Conservation (phyloP, 2,888 invertebrate genomes). For the Arenicola marina region DNA sequence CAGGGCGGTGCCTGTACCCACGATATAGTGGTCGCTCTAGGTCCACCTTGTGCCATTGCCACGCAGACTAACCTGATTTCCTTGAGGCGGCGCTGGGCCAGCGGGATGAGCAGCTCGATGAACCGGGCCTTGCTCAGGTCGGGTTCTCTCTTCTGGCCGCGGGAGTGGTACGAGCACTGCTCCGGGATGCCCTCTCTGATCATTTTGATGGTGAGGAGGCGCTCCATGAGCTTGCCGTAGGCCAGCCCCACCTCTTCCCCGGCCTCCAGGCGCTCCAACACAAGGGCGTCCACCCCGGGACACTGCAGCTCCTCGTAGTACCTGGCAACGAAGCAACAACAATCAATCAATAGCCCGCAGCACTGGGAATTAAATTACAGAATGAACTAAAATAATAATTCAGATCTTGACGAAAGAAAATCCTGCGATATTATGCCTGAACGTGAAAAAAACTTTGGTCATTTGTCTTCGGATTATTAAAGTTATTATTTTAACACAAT, state of each 20-base stretch:
- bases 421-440: too few species aligned
- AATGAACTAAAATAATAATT: too few species aligned
- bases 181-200: constrained; percentile 28
- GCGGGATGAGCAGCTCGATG: constrained; percentile 40
- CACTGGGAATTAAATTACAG: too few species aligned
- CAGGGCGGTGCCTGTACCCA: too few species aligned
- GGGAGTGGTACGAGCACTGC: background rate
- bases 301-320: constrained; percentile 58
- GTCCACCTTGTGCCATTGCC: too few species aligned
- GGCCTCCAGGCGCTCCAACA: constrained; percentile 41
- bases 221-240: constrained; percentile 58
- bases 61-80: constrained; percentile 40
- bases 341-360: background rate
- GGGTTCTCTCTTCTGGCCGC: background rate
- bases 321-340: constrained; percentile 39
- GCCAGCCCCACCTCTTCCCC: constrained; percentile 49
- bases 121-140: constrained; percentile 40
- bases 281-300: constrained; percentile 46
- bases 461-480: too few species aligned
- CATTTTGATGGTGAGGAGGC: constrained; percentile 50
- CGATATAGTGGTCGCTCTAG: too few species aligned
- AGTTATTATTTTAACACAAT: too few species aligned
- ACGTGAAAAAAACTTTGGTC: too few species aligned
- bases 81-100: constrained; percentile 41
- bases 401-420: too few species aligned